Evolutionary conservation across 2,113 vertebrate genomes (phyloP).

Genomic region (Lophius piscatorius): DNA sequence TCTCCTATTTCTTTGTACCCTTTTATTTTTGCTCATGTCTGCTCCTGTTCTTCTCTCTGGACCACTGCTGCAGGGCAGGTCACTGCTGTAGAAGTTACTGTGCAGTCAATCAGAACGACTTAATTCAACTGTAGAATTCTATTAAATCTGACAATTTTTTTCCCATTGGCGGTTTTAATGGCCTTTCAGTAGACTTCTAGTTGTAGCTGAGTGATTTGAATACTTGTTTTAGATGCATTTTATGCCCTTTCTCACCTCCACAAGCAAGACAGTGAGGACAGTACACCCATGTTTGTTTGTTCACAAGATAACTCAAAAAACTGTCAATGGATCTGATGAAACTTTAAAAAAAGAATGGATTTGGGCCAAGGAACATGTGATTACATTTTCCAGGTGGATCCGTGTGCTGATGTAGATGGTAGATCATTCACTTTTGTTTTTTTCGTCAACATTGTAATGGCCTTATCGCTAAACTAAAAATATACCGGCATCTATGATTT

Average conservation of each 20-base stretch:
- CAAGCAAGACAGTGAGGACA: too few species aligned
- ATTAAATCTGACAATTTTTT: slow-evolving; percentile 32
- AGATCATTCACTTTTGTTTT: too few species aligned
- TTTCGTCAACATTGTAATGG: too few species aligned
- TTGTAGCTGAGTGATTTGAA: not conserved
- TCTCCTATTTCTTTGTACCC: slow-evolving; percentile 8
- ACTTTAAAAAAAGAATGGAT: too few species aligned
- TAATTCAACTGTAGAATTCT: slow-evolving; percentile 34
- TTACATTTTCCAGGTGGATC: too few species aligned
- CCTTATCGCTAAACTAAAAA: too few species aligned
- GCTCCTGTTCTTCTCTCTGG: slow-evolving; percentile 8
- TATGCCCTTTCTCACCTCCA: not conserved
- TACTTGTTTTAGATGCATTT: not conserved
- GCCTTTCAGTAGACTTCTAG: slow-evolving; percentile 20
- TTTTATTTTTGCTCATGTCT: slow-evolving; percentile 21
- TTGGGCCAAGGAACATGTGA: too few species aligned
- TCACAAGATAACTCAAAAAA: not conserved
- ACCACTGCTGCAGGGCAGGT: slow-evolving; percentile 45
- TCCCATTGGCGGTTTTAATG: slow-evolving; percentile 37
- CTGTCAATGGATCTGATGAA: too few species aligned
- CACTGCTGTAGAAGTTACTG: slow-evolving; percentile 18
- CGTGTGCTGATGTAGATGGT: too few species aligned
- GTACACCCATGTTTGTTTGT: not conserved
- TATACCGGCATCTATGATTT: too few species aligned
- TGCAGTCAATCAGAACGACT: slow-evolving; percentile 37